These are phyloP conservation scores for Leptinotarsa undecemlineata DNA, from an alignment of 1,140 invertebrate species.

Conservation along the genomic window DNA sequence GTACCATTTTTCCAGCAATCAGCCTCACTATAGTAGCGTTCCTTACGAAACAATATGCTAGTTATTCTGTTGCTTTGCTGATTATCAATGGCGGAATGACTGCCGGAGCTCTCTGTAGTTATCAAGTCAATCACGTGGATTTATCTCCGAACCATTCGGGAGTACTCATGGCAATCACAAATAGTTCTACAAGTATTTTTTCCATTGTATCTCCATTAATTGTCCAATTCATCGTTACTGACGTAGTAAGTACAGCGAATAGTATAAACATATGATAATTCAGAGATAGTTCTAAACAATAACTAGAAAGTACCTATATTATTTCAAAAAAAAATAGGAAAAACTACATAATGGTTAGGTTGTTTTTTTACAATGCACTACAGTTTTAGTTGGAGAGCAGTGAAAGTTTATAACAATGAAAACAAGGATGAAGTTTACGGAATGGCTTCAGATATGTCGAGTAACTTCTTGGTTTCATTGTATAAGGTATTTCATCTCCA, in stretches of 20 bases:
- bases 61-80: constrained; percentile 65
- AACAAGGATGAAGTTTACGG: too few relatives aligned
- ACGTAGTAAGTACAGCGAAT: constrained; percentile 43
- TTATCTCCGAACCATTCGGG: constrained; percentile 74
- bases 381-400: too few relatives aligned
- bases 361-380: too few relatives aligned
- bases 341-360: too few relatives aligned
- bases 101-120: constrained; percentile 74
- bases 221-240: constrained; percentile 66
- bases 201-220: constrained; percentile 72
- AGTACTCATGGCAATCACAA: constrained; percentile 77
- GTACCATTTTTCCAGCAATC: constrained; percentile 63
- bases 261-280: too few relatives aligned
- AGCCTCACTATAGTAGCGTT: constrained; percentile 68
- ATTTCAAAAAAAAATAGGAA: too few relatives aligned
- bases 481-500: too few relatives aligned
- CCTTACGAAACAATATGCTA: constrained; percentile 56
- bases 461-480: too few relatives aligned
- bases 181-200: constrained; percentile 73
- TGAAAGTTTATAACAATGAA: too few relatives aligned
- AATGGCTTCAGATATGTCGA: too few relatives aligned
- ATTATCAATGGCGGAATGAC: constrained; percentile 75
- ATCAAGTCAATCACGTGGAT: constrained; percentile 70
- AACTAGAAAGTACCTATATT: too few relatives aligned
- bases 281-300: too few relatives aligned